Evolutionary conservation across 2,797 vertebrate species (phyloP).

Genomic region (Galago senegalensis): DNA sequence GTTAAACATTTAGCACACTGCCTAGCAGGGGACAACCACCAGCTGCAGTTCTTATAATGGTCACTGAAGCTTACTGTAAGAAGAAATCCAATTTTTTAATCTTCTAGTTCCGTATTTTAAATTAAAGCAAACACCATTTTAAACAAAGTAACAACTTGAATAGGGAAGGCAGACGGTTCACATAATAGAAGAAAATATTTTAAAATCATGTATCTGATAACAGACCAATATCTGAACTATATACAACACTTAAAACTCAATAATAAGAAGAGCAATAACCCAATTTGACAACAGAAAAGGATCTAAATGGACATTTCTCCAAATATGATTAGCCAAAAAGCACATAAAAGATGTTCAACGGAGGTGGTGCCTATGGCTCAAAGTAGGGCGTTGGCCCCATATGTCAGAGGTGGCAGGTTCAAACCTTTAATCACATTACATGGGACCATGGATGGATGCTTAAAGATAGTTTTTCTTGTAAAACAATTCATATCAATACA

Average conservation of each 20-base stretch:
- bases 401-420: no score
- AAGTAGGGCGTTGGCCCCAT: no score
- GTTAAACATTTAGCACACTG: background rate
- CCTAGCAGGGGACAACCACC: background rate
- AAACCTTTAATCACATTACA: background rate
- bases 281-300: background rate
- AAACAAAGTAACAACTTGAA: background rate
- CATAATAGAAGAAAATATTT: slow-evolving; percentile 8
- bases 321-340: background rate
- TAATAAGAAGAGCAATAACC: background rate
- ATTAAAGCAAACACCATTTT: background rate
- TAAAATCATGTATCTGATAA: background rate
- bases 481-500: slow-evolving; percentile 8
- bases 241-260: slow-evolving; percentile 10
- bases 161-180: background rate
- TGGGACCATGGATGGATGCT: background rate
- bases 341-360: background rate
- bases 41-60: background rate
- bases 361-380: no score
- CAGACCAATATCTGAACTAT: background rate
- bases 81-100: background rate
- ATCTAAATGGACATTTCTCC: background rate
- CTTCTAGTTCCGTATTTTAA: background rate
- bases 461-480: background rate
- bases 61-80: background rate